Base-by-base conservation (phyloP, 64 coral and sea anemone species). In the Montipora capricornis region DNA sequence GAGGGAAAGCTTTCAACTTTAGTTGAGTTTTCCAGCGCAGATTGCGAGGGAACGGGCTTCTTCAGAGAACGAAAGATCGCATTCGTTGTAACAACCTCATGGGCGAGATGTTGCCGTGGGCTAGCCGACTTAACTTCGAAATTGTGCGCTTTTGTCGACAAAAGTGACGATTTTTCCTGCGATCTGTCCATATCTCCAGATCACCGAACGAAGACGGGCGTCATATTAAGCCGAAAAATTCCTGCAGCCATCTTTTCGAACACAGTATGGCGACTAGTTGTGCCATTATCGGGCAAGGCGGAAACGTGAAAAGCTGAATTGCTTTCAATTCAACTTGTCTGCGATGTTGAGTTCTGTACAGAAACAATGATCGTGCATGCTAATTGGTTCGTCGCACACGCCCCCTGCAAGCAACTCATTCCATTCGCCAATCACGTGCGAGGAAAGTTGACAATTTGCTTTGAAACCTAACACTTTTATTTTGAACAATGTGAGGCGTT, bases 281-380 rank as follows among this genome's bases (percentile, higher is more conserved):
- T 86, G 46, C 45, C 66, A 86, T 82, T 82, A 82, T 37, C 20
- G 12, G 59, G 80, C 29, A 51, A 86, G 82, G 82, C 66, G 82
- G 82, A 86, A 86, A 86, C 82, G 82, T 86, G 66, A 68, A 86
- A 86, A 86, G 82, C 82, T 86, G 66, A 86, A 86, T 86, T 86
- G 82, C 82, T 86, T 86, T 86, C 82, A 86, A 86, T 86, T 86
- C 82, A 86, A 70, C 45, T 73, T 70, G 82, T 73, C 82, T 86
- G 82, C 45, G 82, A 86, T 86, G 82, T 86, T 86, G 82, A 86
- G 82, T 86, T 86, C 82, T 86, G 82, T 86, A 86, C 82, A 86
- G 82, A 86, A 86, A 86, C 82, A 86, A 86, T 86, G 82, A 86
- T 86, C 82, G 45, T 86, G 82, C 82, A 86, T 86, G 82, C 64